A percentile compares a stretch with the other conserved stretches of the same genome.
Evolutionary conservation across 2,888 invertebrate genomes (phyloP).

Genomic region (Lacanobia wlatinum): DNA sequence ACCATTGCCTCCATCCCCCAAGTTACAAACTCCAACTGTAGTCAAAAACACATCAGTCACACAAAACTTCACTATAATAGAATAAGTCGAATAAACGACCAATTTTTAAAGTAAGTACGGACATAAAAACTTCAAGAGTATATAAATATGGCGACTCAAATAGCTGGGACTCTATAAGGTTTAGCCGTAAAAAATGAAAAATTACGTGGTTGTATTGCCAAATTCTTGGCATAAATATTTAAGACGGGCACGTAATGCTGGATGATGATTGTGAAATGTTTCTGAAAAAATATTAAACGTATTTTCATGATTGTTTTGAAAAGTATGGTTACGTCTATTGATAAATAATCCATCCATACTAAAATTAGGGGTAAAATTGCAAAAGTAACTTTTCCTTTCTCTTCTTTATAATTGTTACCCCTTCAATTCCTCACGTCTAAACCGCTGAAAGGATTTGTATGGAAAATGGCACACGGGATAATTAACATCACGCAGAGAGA

Average conservation of each 20-base stretch:
- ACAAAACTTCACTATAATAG: slow-evolving; percentile 1
- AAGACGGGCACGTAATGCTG: slow-evolving; percentile 28
- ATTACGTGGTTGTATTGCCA: slow-evolving; percentile 45
- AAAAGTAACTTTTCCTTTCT: no score
- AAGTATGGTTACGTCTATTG: no score
- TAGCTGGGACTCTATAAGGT: slow-evolving; percentile 1
- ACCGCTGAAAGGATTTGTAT: no score
- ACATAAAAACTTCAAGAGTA: slow-evolving; percentile 19
- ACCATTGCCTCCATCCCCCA: not conserved
- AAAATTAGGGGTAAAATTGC: no score
- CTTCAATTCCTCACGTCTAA: no score
- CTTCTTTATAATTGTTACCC: no score
- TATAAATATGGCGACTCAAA: slow-evolving; percentile 36
- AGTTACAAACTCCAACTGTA: not conserved
- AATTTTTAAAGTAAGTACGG: slow-evolving; percentile 14
- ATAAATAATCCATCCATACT: no score
- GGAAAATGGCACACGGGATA: no score
- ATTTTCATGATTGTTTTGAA: not conserved
- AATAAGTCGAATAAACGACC: slow-evolving; percentile 18
- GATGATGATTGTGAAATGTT: slow-evolving; percentile 32
- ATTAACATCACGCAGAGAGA: no score
- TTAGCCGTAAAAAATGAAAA: slow-evolving; percentile 43
- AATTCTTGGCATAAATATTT: slow-evolving; percentile 29
- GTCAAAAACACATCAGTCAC: slow-evolving; percentile 14
- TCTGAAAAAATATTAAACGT: slow-evolving; percentile 6